Percentiles rank a stretch among this genome's conserved stretches.
Evolutionary conservation across 2,113 vertebrate species (phyloP).

Genomic region (Pimephales promelas): DNA sequence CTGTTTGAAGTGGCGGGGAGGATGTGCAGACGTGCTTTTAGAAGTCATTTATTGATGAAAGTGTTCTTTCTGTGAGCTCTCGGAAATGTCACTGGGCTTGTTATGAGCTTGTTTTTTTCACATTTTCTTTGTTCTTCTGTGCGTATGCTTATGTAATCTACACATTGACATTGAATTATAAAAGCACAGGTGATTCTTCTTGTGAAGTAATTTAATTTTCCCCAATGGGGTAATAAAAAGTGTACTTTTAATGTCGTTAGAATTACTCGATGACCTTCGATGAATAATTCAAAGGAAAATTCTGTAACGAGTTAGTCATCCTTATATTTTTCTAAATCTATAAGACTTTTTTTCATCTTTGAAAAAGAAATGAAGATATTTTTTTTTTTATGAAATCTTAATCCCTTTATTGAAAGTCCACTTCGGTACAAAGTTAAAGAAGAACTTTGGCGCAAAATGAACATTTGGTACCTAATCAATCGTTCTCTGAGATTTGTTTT

Average conservation of each 20-base stretch:
- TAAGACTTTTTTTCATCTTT: background rate
- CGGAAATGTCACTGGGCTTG: constrained; percentile 22
- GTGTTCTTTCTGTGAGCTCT: constrained; percentile 1
- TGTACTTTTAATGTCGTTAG: background rate
- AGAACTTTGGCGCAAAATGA: too few species aligned
- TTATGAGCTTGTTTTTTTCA: constrained; percentile 10
- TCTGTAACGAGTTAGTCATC: background rate
- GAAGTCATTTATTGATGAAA: constrained; percentile 38
- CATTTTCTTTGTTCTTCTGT: constrained; percentile 15
- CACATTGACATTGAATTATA: background rate
- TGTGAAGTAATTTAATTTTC: background rate
- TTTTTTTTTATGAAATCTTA: too few species aligned
- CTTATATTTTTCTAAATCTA: background rate
- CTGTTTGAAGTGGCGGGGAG: constrained; percentile 21
- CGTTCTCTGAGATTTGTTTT: too few species aligned
- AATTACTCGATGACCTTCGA: background rate
- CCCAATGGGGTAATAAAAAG: background rate
- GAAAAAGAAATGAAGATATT: too few species aligned
- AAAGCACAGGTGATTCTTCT: background rate
- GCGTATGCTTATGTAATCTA: background rate
- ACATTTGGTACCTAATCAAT: too few species aligned
- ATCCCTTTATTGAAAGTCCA: too few species aligned
- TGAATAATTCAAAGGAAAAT: background rate
- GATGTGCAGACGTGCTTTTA: constrained; percentile 38
- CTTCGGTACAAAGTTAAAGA: too few species aligned